These are phyloP conservation scores for Threskiornis aethiopicus DNA, from an alignment of 2,797 vertebrate genomes.

Conservation along the genomic window DNA sequence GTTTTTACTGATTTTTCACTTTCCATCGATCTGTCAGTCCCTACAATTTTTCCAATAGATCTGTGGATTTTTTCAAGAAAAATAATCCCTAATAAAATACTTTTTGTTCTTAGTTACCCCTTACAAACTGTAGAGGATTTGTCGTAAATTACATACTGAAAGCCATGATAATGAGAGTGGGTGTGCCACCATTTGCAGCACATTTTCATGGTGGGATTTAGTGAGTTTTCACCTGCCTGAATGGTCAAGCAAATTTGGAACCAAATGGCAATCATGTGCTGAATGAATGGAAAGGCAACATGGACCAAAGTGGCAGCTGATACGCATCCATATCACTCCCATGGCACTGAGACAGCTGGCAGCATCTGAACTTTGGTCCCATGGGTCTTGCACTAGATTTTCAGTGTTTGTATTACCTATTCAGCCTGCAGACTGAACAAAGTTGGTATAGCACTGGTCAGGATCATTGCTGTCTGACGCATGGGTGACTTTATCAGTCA, in stretches of 20 bases:
- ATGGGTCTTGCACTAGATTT: not conserved
- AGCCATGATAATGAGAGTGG: not conserved
- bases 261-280: not conserved
- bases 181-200: not conserved
- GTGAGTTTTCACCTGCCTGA: not conserved
- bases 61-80: not conserved
- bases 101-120: not conserved
- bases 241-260: not conserved
- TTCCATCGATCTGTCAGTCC: not conserved
- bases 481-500: not conserved
- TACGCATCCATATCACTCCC: not conserved
- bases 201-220: not conserved
- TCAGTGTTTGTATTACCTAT: not conserved
- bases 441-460: not conserved
- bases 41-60: not conserved
- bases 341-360: not conserved
- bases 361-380: not conserved
- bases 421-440: not conserved
- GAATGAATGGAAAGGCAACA: not conserved
- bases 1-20: not conserved
- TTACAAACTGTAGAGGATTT: not conserved
- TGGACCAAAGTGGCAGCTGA: not conserved
- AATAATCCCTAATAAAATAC: not conserved
- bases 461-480: not conserved
- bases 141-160: not conserved